Evolutionary conservation across 2,113 vertebrate species (phyloP), one percentile per base, ranked within the genome.

Genomic region (Nettapus auritus): DNA sequence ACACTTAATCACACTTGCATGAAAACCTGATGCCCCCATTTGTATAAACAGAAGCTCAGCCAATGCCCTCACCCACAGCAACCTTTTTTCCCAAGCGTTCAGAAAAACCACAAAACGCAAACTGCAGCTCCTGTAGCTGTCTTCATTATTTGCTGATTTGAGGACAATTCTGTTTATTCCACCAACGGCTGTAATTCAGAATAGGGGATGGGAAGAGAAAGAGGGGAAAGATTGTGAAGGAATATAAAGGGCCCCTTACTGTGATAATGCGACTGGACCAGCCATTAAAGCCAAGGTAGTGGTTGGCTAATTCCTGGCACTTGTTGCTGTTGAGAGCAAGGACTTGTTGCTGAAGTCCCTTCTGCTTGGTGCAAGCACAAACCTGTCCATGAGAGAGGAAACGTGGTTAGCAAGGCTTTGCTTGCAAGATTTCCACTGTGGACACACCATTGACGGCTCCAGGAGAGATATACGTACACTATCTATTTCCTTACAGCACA

Each of bases 231-330:
- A 68, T 15, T 38, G 55, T 1, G 12, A 33, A 8, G 20, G 52
- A 73, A 34, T 11, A 22, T 8, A 34, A 87, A 82, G 21, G 31
- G 33, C 4, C 31, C 40, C 96, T 98, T 96, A 98, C 98, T 29
- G 93, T 97, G 62, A 98, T 66, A 59, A 98, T 97, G 63, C 67
- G 96, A 84, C 97, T 98, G 59, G 94, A 98, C 98, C 98, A 98
- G n/a, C 98, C 98, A 6, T 97, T 98, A 77, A 98, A 98, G 20
- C 98, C 98, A 36, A 98, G 95, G 86, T 98, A 98, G 85, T 98
- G 92, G 90, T 98, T 98, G 56, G 98, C 98, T 55, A 98, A 28
- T 40, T 98, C 96, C 82, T 97, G 97, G 88, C 98, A 98, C 66
- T 94, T 98, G 90, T 83, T 94, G 83, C 97, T 97, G 42, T 77